Conservation (phyloP, 2,888 invertebrate species). For the Apamea sordens region DNA sequence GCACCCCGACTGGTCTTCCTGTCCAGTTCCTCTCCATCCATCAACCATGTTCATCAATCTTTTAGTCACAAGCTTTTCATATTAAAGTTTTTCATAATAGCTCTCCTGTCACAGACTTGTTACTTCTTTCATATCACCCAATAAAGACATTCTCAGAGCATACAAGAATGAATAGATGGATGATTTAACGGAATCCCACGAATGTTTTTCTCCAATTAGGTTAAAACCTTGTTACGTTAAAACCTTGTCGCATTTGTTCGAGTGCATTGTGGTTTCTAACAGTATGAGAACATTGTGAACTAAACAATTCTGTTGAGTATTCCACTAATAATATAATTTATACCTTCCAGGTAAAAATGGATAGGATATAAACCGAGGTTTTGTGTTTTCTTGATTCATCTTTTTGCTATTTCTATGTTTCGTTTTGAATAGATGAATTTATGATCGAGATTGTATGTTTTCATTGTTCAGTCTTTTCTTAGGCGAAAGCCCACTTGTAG, state of each 20-base stretch:
- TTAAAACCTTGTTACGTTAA: conserved; percentile 45
- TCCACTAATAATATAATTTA: not conserved
- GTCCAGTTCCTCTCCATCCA: too few species aligned
- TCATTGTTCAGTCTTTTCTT: not conserved
- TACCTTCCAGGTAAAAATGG: not conserved
- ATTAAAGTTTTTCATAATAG: too few species aligned
- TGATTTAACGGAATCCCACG: conserved; percentile 10
- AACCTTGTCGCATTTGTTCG: conserved; percentile 21
- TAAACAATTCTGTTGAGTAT: conserved; percentile 29
- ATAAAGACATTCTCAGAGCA: not conserved
- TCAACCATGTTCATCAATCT: too few species aligned
- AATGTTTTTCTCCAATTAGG: conserved; percentile 39
- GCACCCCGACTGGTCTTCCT: too few species aligned
- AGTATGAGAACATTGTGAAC: not conserved
- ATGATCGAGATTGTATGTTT: not conserved
- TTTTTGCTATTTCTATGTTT: not conserved
- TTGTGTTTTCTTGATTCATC: not conserved
- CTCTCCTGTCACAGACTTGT: too few species aligned
- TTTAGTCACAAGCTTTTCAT: too few species aligned
- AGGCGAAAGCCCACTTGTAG: too few species aligned
- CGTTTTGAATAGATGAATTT: not conserved
- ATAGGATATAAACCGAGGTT: not conserved
- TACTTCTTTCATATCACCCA: not conserved
- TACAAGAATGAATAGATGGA: not conserved
- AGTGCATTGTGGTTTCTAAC: conserved; percentile 9